A percentile compares a stretch with the other conserved stretches of the same genome.
Evolutionary conservation across 2,113 vertebrate species (phyloP).

Genomic region (human): GRCh38 chr12:63836501-63837000

Average conservation of each 20-base stretch:
- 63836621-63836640: constrained; percentile 40
- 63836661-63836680: constrained; percentile 24
- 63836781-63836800: constrained; percentile 28
- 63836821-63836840: constrained; percentile 36
- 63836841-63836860: neutral
- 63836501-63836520: neutral
- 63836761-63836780: constrained; percentile 31
- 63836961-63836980: neutral
- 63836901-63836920: neutral
- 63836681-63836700: constrained; percentile 46
- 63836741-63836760: constrained; percentile 22
- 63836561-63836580: neutral
- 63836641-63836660: constrained; percentile 1
- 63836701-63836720: constrained; percentile 50
- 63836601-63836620: constrained; percentile 60
- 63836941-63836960: neutral
- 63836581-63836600: neutral
- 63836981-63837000: neutral
- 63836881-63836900: neutral
- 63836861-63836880: neutral
- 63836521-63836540: constrained; percentile 49
- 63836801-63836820: neutral
- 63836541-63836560: constrained; percentile 54
- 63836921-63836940: neutral
- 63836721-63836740: constrained; percentile 52